Conservation (phyloP, 2,888 invertebrate species). For the Phania funesta region DNA sequence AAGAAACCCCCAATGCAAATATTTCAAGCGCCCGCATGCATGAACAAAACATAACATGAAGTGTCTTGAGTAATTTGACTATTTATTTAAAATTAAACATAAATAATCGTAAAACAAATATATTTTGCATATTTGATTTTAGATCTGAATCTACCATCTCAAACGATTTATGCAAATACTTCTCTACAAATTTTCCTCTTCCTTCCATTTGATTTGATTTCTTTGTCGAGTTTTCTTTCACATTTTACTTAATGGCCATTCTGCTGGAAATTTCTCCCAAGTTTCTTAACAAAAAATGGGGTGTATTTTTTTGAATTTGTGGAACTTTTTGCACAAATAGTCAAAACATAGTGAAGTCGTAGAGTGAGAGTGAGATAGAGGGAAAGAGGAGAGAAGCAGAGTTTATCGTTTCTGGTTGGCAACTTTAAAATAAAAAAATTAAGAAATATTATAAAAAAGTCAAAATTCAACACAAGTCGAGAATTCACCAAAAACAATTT, state of each 20-base stretch:
- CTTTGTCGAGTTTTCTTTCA: background rate
- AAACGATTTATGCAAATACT: background rate
- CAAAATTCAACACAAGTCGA: too few relatives aligned
- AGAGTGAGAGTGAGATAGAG: too few relatives aligned
- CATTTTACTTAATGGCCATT: background rate
- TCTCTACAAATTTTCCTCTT: background rate
- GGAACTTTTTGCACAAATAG: too few relatives aligned
- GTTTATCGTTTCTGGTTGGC: too few relatives aligned
- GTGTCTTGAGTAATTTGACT: too few relatives aligned
- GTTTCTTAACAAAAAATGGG: background rate
- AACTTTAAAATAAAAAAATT: too few relatives aligned
- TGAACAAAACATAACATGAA: too few relatives aligned
- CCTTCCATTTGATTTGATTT: background rate
- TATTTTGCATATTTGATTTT: constrained; percentile 1
- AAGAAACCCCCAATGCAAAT: background rate
- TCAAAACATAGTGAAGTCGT: too few relatives aligned
- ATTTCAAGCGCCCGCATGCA: background rate
- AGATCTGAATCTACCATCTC: background rate
- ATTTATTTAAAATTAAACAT: background rate
- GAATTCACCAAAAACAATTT: too few relatives aligned
- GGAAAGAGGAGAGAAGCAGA: too few relatives aligned
- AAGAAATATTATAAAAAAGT: too few relatives aligned
- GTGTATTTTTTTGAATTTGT: too few relatives aligned
- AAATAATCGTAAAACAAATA: background rate
- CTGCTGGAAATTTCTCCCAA: background rate